Conservation (phyloP, 2,113 vertebrate genomes). For the Lota lota region DNA sequence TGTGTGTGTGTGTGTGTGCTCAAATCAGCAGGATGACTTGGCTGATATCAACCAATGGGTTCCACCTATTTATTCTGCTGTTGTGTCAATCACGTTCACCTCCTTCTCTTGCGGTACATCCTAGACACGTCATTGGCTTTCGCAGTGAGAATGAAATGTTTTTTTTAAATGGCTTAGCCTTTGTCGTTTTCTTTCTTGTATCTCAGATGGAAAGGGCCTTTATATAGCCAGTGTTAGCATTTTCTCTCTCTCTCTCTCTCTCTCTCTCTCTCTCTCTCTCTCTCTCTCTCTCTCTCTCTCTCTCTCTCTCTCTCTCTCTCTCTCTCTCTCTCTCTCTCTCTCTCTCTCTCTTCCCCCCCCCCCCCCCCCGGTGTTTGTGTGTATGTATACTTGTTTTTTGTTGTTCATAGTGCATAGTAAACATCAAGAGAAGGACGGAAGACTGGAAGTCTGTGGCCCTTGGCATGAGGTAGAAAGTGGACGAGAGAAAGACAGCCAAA, state of each 20-base stretch:
- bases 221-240: background rate
- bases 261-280: no score
- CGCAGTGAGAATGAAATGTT: background rate
- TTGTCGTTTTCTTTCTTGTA: background rate
- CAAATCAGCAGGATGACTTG: no score
- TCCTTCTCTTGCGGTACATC: background rate
- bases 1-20: no score
- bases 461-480: background rate
- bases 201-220: background rate
- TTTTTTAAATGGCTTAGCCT: background rate
- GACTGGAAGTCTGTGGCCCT: background rate
- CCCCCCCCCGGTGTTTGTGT: no score
- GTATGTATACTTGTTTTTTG: no score
- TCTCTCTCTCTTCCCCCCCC: no score
- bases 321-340: no score
- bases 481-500: slow-evolving; percentile 7
- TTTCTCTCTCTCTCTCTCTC: no score
- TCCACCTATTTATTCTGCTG: background rate
- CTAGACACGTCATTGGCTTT: background rate
- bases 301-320: no score
- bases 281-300: no score
- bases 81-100: background rate
- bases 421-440: background rate
- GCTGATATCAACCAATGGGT: background rate
- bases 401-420: background rate